Evolutionary conservation across 2,113 vertebrate species (phyloP).

Genomic region (Xiphophorus maculatus): DNA sequence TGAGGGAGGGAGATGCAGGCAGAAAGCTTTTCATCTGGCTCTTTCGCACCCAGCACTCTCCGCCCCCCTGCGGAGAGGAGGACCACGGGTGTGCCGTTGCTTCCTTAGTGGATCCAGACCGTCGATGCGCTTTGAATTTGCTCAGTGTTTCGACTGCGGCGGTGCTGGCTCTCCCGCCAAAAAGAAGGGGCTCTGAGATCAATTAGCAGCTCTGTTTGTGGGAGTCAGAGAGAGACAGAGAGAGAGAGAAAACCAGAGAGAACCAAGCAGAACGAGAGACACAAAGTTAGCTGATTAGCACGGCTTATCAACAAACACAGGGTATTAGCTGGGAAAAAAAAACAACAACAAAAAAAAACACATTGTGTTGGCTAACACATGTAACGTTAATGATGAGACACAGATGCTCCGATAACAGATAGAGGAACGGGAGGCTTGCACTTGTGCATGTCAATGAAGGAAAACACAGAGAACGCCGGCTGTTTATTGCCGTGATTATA

Average conservation of each 20-base stretch:
- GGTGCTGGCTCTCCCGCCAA: constrained; percentile 16
- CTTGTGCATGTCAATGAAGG: constrained; percentile 64
- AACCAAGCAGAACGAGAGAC: constrained; percentile 36
- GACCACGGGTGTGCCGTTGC: constrained; percentile 11
- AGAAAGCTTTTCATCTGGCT: background rate
- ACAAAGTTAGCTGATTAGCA: constrained; percentile 68
- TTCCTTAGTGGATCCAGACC: constrained; percentile 34
- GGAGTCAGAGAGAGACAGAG: constrained; percentile 27
- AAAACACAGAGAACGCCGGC: constrained; percentile 48
- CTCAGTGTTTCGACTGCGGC: constrained; percentile 58
- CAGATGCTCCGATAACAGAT: constrained; percentile 73
- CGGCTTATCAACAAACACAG: constrained; percentile 69
- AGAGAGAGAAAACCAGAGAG: constrained; percentile 13
- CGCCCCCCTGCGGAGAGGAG: constrained; percentile 19
- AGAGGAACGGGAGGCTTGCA: constrained; percentile 38
- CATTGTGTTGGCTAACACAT: constrained; percentile 74
- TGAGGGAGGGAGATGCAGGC: background rate
- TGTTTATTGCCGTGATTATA: constrained; percentile 53
- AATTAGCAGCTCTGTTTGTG: constrained; percentile 66
- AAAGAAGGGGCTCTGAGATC: constrained; percentile 54
- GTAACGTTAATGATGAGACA: constrained; percentile 75
- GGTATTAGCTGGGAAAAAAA: constrained; percentile 56
- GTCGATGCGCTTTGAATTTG: constrained; percentile 40
- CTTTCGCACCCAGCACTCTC: constrained; percentile 9
- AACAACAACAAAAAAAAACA: constrained; percentile 29